These are phyloP conservation scores for Stenolophus ochropezus DNA, from an alignment of 2,888 invertebrate species.

Conservation along the genomic window DNA sequence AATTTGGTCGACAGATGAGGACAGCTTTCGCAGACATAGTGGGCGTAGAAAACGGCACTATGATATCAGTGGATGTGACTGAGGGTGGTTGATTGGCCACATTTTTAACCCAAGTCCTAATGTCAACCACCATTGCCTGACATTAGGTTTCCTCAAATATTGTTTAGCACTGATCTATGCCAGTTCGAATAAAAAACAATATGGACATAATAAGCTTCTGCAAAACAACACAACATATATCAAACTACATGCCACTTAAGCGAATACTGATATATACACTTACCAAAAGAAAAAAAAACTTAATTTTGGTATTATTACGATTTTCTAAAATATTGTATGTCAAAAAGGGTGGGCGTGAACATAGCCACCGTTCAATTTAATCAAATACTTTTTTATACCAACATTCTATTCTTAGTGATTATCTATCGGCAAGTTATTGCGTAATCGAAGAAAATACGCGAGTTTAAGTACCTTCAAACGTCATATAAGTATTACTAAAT, in stretches of 20 bases:
- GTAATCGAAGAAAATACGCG: conserved; percentile 50
- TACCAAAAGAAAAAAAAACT: conserved; percentile 52
- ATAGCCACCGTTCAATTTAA: conserved; percentile 62
- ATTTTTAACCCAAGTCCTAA: conserved; percentile 76
- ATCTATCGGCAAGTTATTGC: conserved; percentile 48
- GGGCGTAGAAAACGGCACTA: conserved; percentile 72
- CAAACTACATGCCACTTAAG: conserved; percentile 11
- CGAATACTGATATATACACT: conserved; percentile 45
- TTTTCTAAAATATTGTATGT: conserved; percentile 62
- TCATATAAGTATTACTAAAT: conserved; percentile 51
- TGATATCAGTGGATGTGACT: conserved; percentile 71
- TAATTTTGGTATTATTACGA: conserved; percentile 45
- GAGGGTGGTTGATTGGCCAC: conserved; percentile 71
- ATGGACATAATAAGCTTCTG: conserved; percentile 56
- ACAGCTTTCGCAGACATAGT: conserved; percentile 84
- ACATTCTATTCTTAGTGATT: conserved; percentile 54
- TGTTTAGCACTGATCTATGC: conserved; percentile 40
- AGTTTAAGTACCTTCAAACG: conserved; percentile 11
- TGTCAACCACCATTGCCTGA: conserved; percentile 83
- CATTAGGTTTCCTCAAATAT: conserved; percentile 69
- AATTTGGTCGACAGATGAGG: conserved; percentile 93
- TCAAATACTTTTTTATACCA: conserved; percentile 56
- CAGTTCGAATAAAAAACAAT: conserved; percentile 40
- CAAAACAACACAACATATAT: not conserved
- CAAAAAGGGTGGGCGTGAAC: conserved; percentile 67